Evolutionary conservation across 2,113 vertebrate species (phyloP), one percentile per base, ranked within the genome.

Genomic region (Neoarius graeffei): DNA sequence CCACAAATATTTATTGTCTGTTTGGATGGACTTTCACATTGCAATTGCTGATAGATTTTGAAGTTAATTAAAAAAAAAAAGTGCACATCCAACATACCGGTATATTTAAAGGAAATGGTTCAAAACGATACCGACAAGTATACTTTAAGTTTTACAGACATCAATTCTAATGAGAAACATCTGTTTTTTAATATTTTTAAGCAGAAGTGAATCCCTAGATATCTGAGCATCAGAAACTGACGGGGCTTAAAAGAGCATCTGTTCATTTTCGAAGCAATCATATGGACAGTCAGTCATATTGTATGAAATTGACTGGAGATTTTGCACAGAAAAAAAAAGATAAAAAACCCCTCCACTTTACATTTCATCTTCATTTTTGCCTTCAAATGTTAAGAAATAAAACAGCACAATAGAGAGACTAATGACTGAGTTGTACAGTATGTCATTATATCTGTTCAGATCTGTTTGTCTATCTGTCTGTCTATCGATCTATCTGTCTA

Each of bases 231-330:
- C 86, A 88, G 79, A 85, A 91, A 91, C 42, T 89, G 90, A 89
- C 84, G 66, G 80, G 35, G 79, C 86, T 86, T 89, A 64, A 88
- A 60, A 89, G 56, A 91, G 54, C 88, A 89, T 89, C 88, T 91
- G 90, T 80, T 89, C 73, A 82, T 59, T 86, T 80, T 42, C 56
- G 15, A 82, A 0, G 56, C 11, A 85, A 83, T 76, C 74, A 76
- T 73, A 77, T 77, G n/a, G 85, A 35, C 56, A 67, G 85, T 57
- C 71, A 83, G 50, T 84, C 35, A 54, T 71, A n/a, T 69, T 81
- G 20, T 25, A 19, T 3, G 52, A 73, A 74, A 59, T 0, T 62
- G 57, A 85, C n/a, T 77, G 23, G 19, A 62, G 9, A 48, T 82
- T 82, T 57, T 62, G 19, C 30, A 62, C 35, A 14, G 1, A 42